These are phyloP conservation scores for Dromiciops gliroides DNA, from an alignment of 2,113 vertebrate species.

Conservation along the genomic window DNA sequence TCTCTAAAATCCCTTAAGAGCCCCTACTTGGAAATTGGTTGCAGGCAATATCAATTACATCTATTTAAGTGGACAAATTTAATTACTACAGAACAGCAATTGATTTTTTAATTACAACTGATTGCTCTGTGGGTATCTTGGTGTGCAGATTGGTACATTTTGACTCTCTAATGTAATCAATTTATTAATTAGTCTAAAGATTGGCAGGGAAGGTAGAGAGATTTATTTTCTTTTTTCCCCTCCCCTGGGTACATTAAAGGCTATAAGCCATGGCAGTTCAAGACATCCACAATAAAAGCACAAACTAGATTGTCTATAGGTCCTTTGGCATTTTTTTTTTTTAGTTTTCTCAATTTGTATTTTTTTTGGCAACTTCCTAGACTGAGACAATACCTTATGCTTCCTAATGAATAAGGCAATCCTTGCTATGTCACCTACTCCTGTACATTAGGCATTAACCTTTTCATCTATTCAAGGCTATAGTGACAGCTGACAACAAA, in stretches of 20 bases:
- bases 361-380: conserved; percentile 38
- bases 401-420: neutral
- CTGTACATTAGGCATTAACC: neutral
- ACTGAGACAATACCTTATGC: conserved; percentile 3
- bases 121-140: conserved; percentile 82
- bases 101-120: conserved; percentile 87
- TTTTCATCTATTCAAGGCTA: conserved; percentile 42
- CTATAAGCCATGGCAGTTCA: conserved; percentile 31
- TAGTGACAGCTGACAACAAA: conserved; percentile 19
- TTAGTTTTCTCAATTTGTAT: neutral
- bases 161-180: conserved; percentile 82
- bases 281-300: conserved; percentile 40
- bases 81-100: conserved; percentile 85
- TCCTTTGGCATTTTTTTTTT: neutral
- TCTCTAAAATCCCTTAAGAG: conserved; percentile 81
- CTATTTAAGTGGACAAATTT: conserved; percentile 85
- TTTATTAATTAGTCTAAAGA: conserved; percentile 83
- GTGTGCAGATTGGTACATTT: conserved; percentile 81
- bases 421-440: neutral
- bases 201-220: conserved; percentile 70
- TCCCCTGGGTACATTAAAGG: conserved; percentile 65
- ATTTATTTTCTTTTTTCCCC: conserved; percentile 25
- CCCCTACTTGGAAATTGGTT: conserved; percentile 83
- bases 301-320: conserved; percentile 31
- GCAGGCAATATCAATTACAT: conserved; percentile 84